phyloP scores from a whole-genome alignment of 2,888 invertebrate species.

The Odontomyia ornata region DNA sequence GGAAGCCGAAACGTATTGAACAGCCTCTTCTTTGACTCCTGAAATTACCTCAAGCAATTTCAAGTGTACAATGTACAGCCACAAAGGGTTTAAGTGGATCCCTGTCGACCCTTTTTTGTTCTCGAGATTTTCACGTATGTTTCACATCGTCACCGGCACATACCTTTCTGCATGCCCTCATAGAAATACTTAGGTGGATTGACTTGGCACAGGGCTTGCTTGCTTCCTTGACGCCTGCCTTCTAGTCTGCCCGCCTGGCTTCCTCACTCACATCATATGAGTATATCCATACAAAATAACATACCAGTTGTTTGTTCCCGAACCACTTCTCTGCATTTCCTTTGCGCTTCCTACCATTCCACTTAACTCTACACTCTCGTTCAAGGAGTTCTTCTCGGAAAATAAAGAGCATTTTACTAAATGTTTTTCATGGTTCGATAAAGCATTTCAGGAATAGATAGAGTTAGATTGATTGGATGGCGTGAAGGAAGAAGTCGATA shows the following conservation, averaged over 20 bases:
- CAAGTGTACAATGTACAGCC: slow-evolving; percentile 35
- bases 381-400: slow-evolving; percentile 27
- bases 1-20: slow-evolving; percentile 21
- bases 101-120: slow-evolving; percentile 41
- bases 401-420: slow-evolving; percentile 43
- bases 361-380: slow-evolving; percentile 14
- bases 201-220: background rate
- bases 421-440: slow-evolving; percentile 42
- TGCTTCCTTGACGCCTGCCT: background rate
- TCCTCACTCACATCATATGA: background rate
- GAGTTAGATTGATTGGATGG: slow-evolving; percentile 40
- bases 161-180: background rate
- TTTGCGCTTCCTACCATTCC: slow-evolving; percentile 46
- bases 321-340: slow-evolving; percentile 46
- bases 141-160: slow-evolving; percentile 35
- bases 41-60: slow-evolving; percentile 35
- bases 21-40: slow-evolving; percentile 30
- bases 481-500: slow-evolving; percentile 38
- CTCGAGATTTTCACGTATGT: slow-evolving; percentile 35
- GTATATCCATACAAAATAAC: background rate
- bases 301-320: slow-evolving; percentile 45
- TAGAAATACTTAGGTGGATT: background rate
- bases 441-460: slow-evolving; percentile 34
- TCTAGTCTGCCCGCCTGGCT: background rate
- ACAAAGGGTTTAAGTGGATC: slow-evolving; percentile 44